phyloP scores from a whole-genome alignment of 92 coral and sea anemone genomes.

The Palythoa grandiflora region DNA sequence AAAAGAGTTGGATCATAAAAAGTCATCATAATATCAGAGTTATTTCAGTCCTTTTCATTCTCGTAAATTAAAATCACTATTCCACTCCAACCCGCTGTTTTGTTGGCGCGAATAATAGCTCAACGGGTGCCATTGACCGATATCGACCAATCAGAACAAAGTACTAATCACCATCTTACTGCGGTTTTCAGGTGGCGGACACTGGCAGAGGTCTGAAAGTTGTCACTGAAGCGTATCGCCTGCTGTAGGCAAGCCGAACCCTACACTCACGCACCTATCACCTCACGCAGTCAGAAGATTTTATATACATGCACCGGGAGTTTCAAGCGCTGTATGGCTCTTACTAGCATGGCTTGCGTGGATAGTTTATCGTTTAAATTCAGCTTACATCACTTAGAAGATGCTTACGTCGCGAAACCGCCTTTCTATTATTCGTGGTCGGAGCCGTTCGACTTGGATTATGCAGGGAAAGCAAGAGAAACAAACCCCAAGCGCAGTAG shows the following conservation, averaged over 20 bases:
- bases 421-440: conserved; percentile 88
- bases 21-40: conserved; percentile 24
- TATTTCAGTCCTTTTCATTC: conserved; percentile 33
- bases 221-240: conserved; percentile 42
- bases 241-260: background rate
- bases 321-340: conserved; percentile 63
- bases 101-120: conserved; percentile 78
- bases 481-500: conserved; percentile 82
- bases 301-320: conserved; percentile 12
- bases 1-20: conserved; percentile 16
- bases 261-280: conserved; percentile 17
- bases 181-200: conserved; percentile 90
- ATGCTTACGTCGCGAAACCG: conserved; percentile 67
- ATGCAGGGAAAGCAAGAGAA: conserved; percentile 72
- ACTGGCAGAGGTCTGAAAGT: conserved; percentile 24
- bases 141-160: conserved; percentile 74
- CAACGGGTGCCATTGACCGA: conserved; percentile 87
- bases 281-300: background rate
- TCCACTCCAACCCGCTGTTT: conserved; percentile 69
- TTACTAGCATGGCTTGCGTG: conserved; percentile 79
- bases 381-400: conserved; percentile 80
- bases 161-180: conserved; percentile 74
- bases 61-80: conserved; percentile 19
- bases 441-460: conserved; percentile 86
- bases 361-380: conserved; percentile 76